A percentile compares a stretch with the other conserved stretches of the same genome.
phyloP scores from a whole-genome alignment of 2,113 vertebrate genomes.

The Psammodynastes pulverulentus region DNA sequence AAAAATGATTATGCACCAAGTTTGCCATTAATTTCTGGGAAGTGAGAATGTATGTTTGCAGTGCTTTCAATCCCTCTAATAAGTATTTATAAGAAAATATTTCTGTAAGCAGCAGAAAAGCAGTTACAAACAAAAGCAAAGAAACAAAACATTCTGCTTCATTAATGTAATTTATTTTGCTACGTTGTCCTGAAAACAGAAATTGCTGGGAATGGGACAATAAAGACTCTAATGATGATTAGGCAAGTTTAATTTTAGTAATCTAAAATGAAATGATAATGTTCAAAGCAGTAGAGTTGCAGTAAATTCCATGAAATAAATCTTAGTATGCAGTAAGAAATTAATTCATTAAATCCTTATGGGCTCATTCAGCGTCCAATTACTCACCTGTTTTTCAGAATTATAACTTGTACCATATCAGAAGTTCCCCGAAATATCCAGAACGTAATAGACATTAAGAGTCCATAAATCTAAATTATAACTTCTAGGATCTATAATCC shows the following conservation, averaged over 20 bases:
- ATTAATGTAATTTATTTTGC: background rate
- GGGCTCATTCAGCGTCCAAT: background rate
- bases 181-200: background rate
- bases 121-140: background rate
- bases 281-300: background rate
- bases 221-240: background rate
- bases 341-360: background rate
- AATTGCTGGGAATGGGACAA: background rate
- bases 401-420: background rate
- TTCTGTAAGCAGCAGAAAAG: background rate
- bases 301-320: background rate
- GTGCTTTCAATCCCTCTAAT: background rate
- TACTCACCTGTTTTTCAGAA: background rate
- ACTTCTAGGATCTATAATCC: background rate
- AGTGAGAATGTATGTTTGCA: background rate
- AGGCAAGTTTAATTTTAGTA: background rate
- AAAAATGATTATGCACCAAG: background rate
- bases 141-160: background rate
- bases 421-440: background rate
- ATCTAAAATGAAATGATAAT: background rate
- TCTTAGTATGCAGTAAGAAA: background rate
- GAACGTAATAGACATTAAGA: background rate
- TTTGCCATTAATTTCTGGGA: background rate
- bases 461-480: background rate
- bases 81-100: background rate